phyloP scores from a whole-genome alignment of 2,113 vertebrate species.

The Brachionichthys hirsutus region DNA sequence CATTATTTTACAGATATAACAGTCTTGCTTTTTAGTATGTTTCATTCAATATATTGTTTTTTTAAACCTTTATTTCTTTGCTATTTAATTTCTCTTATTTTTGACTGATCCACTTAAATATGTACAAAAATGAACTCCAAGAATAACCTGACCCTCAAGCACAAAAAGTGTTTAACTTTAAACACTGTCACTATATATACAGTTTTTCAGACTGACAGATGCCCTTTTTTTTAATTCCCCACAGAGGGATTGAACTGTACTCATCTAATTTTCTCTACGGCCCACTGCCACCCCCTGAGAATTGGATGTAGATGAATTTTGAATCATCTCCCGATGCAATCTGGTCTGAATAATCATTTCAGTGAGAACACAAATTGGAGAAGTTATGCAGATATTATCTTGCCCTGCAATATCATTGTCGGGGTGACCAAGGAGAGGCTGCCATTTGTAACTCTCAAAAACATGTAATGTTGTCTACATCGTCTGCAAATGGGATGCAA shows the following conservation, averaged over 20 bases:
- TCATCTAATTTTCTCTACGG: slow-evolving; percentile 83
- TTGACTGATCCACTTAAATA: too few species aligned
- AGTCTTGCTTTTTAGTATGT: too few species aligned
- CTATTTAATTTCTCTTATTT: too few species aligned
- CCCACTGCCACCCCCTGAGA: slow-evolving; percentile 81
- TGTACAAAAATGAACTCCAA: too few species aligned
- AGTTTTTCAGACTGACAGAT: slow-evolving; percentile 78
- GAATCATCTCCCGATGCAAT: slow-evolving; percentile 79
- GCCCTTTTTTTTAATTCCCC: slow-evolving; percentile 81
- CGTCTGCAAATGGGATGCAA: slow-evolving; percentile 83
- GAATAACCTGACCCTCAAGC: too few species aligned
- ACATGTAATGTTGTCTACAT: slow-evolving; percentile 82
- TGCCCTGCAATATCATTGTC: slow-evolving; percentile 78
- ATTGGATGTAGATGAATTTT: slow-evolving; percentile 25
- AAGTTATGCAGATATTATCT: slow-evolving; percentile 83
- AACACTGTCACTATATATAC: too few species aligned
- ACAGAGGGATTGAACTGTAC: slow-evolving; percentile 84
- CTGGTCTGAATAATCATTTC: slow-evolving; percentile 82
- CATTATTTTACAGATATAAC: too few species aligned
- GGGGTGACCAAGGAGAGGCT: slow-evolving; percentile 68
- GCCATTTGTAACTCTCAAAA: slow-evolving; percentile 77
- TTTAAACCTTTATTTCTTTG: too few species aligned
- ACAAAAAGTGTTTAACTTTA: too few species aligned
- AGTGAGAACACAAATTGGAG: slow-evolving; percentile 82
- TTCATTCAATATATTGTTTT: too few species aligned